Evolutionary conservation across 2,888 invertebrate genomes (phyloP), one percentile per base, ranked within the genome.

Genomic region (Didymodactylos carnosus): DNA sequence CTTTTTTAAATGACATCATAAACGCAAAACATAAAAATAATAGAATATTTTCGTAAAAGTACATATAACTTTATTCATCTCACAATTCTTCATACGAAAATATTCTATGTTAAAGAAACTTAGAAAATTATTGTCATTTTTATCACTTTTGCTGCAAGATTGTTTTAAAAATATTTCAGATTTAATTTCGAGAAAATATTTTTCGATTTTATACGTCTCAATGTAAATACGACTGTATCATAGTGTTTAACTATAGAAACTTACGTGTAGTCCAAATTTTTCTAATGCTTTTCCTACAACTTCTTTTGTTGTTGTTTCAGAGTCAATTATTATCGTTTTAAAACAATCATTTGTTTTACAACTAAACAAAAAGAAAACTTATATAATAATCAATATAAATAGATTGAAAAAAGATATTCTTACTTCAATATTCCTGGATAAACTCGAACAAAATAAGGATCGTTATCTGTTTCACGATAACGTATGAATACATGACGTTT

Each of bases 401-500:
- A 62, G 29, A 27, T 46, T 72, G n/a, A 35, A 43, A 25, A 41
- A 41, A 46, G 11, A 23, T n/a, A 69, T 71, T 74, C 78, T 76
- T 74, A 88, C 84, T 90, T 89, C 77, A 91, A 84, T 83, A 90
- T 89, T 75, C 91, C 91, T 43, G 95, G 94, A 86, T 94, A 97
- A 77, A 97, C 93, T 78, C 92, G 89, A 75, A 98, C 93, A 82
- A 89, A 89, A 78, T 91, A 90, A 77, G 88, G 88, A 83, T 92
- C 91, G 35, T 11, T 35, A 62, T 62, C 62, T 10, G n/a, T 19
- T 62, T 62, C 62, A 84, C 89, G 89, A 86, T 93, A 94, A 78
- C 97, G 89, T 78, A 98, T 87, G 85, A 93, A 94, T 78, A 97
- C 88, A 76, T 94, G 94, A 76, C 94, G 94, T 82, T 10, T 35